Base-by-base conservation (phyloP, 1,140 invertebrate species). In the Calliopsis andreniformis region DNA sequence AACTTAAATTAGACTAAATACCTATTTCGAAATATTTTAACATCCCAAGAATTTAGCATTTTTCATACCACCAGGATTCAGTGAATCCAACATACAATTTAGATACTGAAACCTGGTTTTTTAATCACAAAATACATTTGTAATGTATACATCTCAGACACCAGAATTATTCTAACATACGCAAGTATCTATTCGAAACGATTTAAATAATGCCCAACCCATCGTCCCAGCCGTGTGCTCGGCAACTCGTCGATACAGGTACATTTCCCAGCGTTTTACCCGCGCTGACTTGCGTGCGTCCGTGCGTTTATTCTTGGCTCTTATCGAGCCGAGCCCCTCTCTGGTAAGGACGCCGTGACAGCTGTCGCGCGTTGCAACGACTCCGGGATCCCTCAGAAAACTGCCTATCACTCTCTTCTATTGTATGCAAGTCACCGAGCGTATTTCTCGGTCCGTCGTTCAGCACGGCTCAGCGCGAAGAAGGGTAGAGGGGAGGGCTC, bases 341-440 rank as follows among this genome's bases (percentile, higher is more conserved):
- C 49, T 32, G n/a, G 42, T 59, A 72, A 45, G 23, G 28, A 61
- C 58, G 63, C 10, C 58, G 56, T 77, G 79, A 80, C 76, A 78
- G 75, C 76, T 80, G 79, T 78, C 79, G 79, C 79, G 53, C 53
- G 73, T 76, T 69, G n/a, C 78, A 78, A 78, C 58, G 67, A 45
- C 70, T 53, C 32, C 28, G 49, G 35, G 71, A 70, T 80, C 73
- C 39, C 71, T 67, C 71, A 56, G 69, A 78, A 76, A 83, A 83
- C 73, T 80, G 80, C 53, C 78, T 79, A 78, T 83, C 80, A 64
- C 69, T 80, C 78, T 83, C 66, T 23, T 68, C 77, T 83, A 83
- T 83, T 83, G 80, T 83, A 83, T 80, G 72, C 80, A 69, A 68
- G 80, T 78, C 80, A 25, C 71, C 59, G 53, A 53, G 43, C 49